Base-by-base conservation (phyloP, 2,113 vertebrate genomes). In the Sterna hirundo region DNA sequence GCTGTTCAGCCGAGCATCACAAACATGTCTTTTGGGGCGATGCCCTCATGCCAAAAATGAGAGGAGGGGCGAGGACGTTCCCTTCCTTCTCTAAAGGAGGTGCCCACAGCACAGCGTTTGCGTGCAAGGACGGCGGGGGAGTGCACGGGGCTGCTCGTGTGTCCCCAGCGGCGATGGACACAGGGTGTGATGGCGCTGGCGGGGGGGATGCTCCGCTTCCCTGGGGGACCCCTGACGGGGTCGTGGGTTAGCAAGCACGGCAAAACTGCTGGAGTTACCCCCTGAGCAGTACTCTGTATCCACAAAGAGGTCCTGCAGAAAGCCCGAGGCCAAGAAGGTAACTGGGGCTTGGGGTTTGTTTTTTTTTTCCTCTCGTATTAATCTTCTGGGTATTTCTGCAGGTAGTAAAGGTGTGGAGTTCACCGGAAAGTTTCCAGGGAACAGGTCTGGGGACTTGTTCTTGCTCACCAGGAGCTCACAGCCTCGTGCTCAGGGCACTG, bases 171-270 rank as follows among this genome's bases (percentile, higher is more conserved):
- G 69, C 11, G 55, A 34, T 10, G 32, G 69, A 61, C 75, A 52
- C 4, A 15, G 11, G 12, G 9, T 0, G 0, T 12, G 71, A 12
- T 42, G 42, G 42, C 8, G 21, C 23, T 34, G 2, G 16, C n/a
- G 49, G 11, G 51, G 3, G 60, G 21, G 15, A 30, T 36, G 6
- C 5, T 83, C 22, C 49, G 17, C 29, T 42, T 49, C 44, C n/a
- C 36, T 25, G 29, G 20, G 17, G 22, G 57, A 23, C 34, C 57
- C 34, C 68, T 81, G 72, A 46, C 32, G 44, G 36, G 14, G 19
- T 55, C 5, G 1, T 30, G 5, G 15, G 15, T 29, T 64, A 54
- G 65, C 34, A 74, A 62, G 6, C 2, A 5, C 40, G 42, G 81
- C 13, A 58, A 58, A 78, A 47, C 8, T 20, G 9, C 40, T 36